Evolutionary conservation across 2,113 vertebrate species (phyloP).

Genomic region (Xenopus tropicalis): UCB_Xtro_10.0 CM004445.2:137085001-137085500

Average conservation of each 20-base stretch:
- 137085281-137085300: constrained; percentile 76
- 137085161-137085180: constrained; percentile 68
- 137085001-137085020: constrained; percentile 48
- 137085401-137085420: constrained; percentile 64
- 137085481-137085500: constrained; percentile 53
- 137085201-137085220: constrained; percentile 56
- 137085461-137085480: accelerated
- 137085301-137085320: constrained; percentile 71
- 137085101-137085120: constrained; percentile 66
- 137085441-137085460: constrained; percentile 53
- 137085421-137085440: not conserved
- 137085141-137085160: constrained; percentile 67
- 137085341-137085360: constrained; percentile 58
- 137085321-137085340: constrained; percentile 54
- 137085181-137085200: constrained; percentile 61
- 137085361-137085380: constrained; percentile 60
- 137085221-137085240: constrained; percentile 72
- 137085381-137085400: constrained; percentile 55
- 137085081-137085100: constrained; percentile 57
- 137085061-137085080: constrained; percentile 44
- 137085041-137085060: constrained; percentile 38
- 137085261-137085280: constrained; percentile 72
- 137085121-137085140: constrained; percentile 75
- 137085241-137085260: constrained; percentile 76
- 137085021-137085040: constrained; percentile 36